These are phyloP conservation scores for Nasua narica DNA, from an alignment of 2,797 vertebrate species.

Conservation along the genomic window DNA sequence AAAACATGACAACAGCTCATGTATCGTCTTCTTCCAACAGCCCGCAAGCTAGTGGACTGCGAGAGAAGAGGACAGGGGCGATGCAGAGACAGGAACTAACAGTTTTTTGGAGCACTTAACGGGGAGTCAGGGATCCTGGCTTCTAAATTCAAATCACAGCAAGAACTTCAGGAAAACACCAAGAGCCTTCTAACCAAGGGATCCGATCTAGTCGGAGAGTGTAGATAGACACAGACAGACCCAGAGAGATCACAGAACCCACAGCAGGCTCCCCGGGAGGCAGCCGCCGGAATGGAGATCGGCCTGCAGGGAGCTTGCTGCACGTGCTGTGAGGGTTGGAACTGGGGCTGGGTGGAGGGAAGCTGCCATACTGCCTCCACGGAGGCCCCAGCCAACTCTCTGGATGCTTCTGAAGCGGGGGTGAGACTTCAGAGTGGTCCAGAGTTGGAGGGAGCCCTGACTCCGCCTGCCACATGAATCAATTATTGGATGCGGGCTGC, in stretches of 20 bases:
- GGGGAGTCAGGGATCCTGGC: background rate
- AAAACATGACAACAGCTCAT: background rate
- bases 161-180: background rate
- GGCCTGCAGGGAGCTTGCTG: background rate
- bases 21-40: background rate
- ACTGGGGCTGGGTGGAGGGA: background rate
- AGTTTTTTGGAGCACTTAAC: background rate
- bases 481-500: background rate
- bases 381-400: background rate
- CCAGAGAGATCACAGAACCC: background rate
- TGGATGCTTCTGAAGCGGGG: background rate
- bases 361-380: background rate
- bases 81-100: background rate
- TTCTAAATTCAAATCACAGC: background rate
- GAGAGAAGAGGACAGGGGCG: background rate
- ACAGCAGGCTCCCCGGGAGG: background rate
- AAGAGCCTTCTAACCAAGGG: background rate
- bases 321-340: background rate
- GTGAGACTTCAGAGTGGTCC: background rate
- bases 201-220: background rate
- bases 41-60: background rate
- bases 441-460: background rate
- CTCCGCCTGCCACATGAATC: background rate
- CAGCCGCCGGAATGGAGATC: background rate
- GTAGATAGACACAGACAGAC: background rate